Percentiles rank a stretch among this genome's conserved stretches.
These are phyloP conservation scores for Lasioglossum malachurum DNA, from an alignment of 2,888 invertebrate species.

Conservation along the genomic window DNA sequence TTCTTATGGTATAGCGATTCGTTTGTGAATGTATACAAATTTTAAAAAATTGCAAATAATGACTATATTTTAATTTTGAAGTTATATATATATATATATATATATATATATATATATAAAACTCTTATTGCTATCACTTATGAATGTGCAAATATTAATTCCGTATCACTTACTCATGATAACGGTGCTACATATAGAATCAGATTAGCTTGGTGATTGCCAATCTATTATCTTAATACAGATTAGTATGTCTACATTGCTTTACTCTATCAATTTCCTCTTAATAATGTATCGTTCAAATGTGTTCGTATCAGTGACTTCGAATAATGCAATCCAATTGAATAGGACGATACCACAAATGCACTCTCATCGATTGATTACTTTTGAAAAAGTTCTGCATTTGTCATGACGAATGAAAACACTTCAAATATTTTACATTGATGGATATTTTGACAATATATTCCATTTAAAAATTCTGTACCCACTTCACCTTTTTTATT, in stretches of 20 bases:
- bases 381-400: not conserved
- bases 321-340: not conserved
- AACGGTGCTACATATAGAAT: not conserved
- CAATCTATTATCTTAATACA: not conserved
- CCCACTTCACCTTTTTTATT: not conserved
- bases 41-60: not conserved
- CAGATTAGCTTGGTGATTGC: not conserved
- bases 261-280: not conserved
- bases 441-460: not conserved
- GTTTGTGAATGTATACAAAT: not conserved
- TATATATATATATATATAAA: too few relatives aligned
- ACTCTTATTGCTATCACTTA: not conserved
- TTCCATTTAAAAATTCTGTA: not conserved
- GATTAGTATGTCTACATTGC: not conserved
- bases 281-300: not conserved
- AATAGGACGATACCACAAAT: not conserved
- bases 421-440: not conserved
- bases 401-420: not conserved
- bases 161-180: not conserved
- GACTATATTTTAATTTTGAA: not conserved
- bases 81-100: too few relatives aligned
- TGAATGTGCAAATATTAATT: constrained; percentile 3
- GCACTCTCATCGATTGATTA: not conserved
- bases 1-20: not conserved
- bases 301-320: not conserved